A percentile compares a stretch with the other conserved stretches of the same genome.
Evolutionary conservation across 2,797 vertebrate genomes (phyloP).

Genomic region (Microhierax caerulescens): DNA sequence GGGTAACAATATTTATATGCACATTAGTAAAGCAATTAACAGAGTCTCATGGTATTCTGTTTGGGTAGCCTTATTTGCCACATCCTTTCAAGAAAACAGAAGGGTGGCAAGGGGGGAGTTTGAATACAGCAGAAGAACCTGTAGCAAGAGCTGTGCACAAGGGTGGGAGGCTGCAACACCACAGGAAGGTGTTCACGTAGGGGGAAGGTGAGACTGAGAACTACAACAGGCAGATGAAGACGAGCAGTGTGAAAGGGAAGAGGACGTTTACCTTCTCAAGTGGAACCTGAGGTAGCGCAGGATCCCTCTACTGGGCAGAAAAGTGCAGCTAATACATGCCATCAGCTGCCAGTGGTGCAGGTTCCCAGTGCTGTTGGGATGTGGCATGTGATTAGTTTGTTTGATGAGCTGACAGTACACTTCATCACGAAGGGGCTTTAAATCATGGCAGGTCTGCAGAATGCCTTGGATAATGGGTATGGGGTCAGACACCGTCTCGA

Average conservation of each 20-base stretch:
- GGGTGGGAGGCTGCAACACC: neutral
- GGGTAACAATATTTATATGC: neutral
- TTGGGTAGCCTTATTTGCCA: neutral
- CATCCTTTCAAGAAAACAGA: neutral
- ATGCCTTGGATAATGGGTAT: constrained; percentile 93
- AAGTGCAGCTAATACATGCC: constrained; percentile 92
- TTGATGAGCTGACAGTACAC: constrained; percentile 95
- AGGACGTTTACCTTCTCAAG: constrained; percentile 81
- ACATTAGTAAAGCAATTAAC: neutral
- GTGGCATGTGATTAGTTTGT: constrained; percentile 90
- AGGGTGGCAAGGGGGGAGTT: neutral
- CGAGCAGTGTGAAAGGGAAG: neutral
- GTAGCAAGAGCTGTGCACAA: neutral
- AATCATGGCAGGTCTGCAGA: constrained; percentile 92
- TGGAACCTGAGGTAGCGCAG: constrained; percentile 92
- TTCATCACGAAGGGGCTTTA: constrained; percentile 87
- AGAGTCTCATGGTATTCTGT: neutral
- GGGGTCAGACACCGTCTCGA: constrained; percentile 88
- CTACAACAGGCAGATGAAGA: neutral
- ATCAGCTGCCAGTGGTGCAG: constrained; percentile 92
- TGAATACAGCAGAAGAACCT: neutral
- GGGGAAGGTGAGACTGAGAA: neutral
- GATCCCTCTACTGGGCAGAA: constrained; percentile 88
- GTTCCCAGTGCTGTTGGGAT: constrained; percentile 85
- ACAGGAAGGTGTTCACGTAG: neutral